Base-by-base conservation (phyloP, 2,888 invertebrate genomes). In the Drosophila sordidula region DNA sequence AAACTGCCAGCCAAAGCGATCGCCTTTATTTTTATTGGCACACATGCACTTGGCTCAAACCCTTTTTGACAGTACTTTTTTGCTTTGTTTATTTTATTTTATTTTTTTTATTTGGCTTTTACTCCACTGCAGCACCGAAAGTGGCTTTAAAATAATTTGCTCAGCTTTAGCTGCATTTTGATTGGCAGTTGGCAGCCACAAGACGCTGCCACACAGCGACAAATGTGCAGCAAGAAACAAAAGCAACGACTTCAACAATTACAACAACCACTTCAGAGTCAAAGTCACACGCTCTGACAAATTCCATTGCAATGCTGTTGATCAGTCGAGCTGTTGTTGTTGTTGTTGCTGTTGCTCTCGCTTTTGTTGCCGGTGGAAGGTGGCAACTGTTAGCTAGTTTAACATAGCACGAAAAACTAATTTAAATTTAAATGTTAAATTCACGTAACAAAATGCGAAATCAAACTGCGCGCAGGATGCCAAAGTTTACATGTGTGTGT, bases 341-440 rank as follows among this genome's bases (percentile, higher is more conserved):
- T 51, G 39, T 6, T 52, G 55, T 6, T 61, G 54, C 6, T 36
- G 42, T 36, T 50, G 42, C 25, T 34, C 44, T 18, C 41, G 55
- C 12, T 42, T 46, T 34, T 68, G 52, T n/a, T 59, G 62, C 12
- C 41, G 39, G 12, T 56, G 41, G 41, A 78, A 76, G 78, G 76
- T 76, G 76, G 74, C 78, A 74, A 77, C 76, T 47, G 64, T 64
- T 64, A 54, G 74, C 61, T 50, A 56, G 56, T 61, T 70, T 50
- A 69, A 65, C 68, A 78, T 75, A 62, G 90, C 89, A 90, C 89
- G 89, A 89, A 90, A 90, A 90, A 89, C 90, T 88, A 89, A 90
- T 90, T 90, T 90, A 80, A 89, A 89, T 89, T 88, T 89, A 90
- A 90, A 89, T 85, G 84, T 83, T 78, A 76, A 78, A 77, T 78